These are phyloP conservation scores for Acipenser oxyrinchus DNA, from an alignment of 2,797 vertebrate species.

Conservation along the genomic window DNA sequence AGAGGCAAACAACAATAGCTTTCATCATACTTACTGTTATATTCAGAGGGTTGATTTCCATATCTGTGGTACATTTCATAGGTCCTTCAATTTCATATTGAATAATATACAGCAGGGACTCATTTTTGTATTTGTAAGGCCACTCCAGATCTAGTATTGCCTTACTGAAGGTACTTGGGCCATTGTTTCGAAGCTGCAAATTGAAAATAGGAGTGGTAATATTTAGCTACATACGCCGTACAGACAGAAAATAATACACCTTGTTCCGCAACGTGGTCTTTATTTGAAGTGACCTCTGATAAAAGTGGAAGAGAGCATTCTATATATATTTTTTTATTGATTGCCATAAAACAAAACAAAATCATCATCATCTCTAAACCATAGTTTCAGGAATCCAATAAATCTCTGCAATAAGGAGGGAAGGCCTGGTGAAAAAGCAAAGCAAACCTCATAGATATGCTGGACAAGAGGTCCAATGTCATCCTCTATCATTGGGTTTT, in stretches of 20 bases:
- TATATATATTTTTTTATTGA: no score
- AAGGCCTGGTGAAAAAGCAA: background rate
- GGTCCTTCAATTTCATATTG: conserved; percentile 81
- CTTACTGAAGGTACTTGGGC: conserved; percentile 88
- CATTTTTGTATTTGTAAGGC: conserved; percentile 75
- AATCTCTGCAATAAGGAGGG: background rate
- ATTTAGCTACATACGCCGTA: no score
- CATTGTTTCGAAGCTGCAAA: conserved; percentile 77
- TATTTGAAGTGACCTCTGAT: no score
- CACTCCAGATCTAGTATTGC: conserved; percentile 76
- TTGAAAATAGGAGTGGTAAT: conserved; percentile 10
- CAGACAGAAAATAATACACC: no score
- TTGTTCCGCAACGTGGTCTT: no score
- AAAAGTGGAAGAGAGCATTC: no score
- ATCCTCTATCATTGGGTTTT: conserved; percentile 68
- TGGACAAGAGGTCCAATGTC: conserved; percentile 86
- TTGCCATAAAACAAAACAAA: background rate
- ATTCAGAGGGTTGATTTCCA: conserved; percentile 80
- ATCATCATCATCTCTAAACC: background rate
- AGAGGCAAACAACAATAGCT: no score
- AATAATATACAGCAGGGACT: conserved; percentile 76
- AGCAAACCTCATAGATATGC: conserved; percentile 82
- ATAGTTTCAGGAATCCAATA: no score
- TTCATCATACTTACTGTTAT: conserved; percentile 63
- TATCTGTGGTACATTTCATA: conserved; percentile 83